Evolutionary conservation across 2,888 invertebrate genomes (phyloP), one percentile per base, ranked within the genome.

Genomic region (Sussaba pulchella): DNA sequence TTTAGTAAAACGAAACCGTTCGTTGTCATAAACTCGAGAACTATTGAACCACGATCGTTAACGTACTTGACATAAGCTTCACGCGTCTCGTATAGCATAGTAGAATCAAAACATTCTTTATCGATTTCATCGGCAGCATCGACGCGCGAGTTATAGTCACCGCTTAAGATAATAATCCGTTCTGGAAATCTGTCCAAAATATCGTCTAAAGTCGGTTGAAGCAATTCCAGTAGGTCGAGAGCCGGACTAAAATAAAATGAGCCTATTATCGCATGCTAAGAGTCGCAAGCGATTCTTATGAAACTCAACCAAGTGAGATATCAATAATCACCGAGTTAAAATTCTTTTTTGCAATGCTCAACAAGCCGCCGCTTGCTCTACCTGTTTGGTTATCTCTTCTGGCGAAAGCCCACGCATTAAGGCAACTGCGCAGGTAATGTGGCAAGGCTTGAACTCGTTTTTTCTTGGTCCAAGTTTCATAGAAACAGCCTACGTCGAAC

Each of bases 181-280:
- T 43, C 50, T 21, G 63, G 72, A 24, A 50, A 72, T 19, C 36
- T 63, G 21, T 17, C 31, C 6, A 45, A n/a, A 31, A 72, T 26
- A 10, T 72, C 72, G n/a, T 72, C 72, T 17, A 72, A 14, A 17
- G 47, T 63, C 63, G 72, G 63, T 72, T 72, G 72, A n/a, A 63
- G 36, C 9, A 52, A 17, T n/a, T 36, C 45, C 9, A 72, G 41
- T 39, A 63, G 39, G 19, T 59, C 43, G 12, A 39, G 24, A 19
- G 47, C 36, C 17, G 61, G 72, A 26, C 63, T 63, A 17, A 63
- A n/a, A 26, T 47, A 72, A n/a, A 63, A 72, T n/a, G 47, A 43
- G 24, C 47, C 52, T 14, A 59, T 59, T 10, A 71, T 59, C 14
- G 47, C 54, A 36, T 59, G 43, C 71, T 63, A 63, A 12, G 54